Base-by-base conservation (phyloP, 2,113 vertebrate genomes). In the Xenus cinereus region DNA sequence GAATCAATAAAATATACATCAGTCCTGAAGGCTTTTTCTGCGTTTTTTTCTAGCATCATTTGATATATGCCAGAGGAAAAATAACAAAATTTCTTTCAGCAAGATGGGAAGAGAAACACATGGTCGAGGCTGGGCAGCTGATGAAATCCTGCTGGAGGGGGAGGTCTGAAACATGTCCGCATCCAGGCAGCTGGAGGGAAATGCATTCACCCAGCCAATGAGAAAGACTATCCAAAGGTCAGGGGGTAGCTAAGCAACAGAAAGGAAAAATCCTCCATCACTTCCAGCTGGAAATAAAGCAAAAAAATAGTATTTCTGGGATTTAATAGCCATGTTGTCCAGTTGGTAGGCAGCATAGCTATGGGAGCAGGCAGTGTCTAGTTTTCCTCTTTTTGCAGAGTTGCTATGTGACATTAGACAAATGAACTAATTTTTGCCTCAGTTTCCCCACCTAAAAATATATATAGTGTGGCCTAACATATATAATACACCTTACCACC, bases 191-290 rank as follows among this genome's bases (percentile, higher is more conserved):
- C 89, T 84, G 69, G 50, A 89, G 81, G 74, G 80, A 97, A 94
- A 92, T 20, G 32, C 63, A 48, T 82, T 84, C 63, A 62, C 69
- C 14, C 87, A 94, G 89, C 92, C 95, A 92, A 91, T 93, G 74
- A 82, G 86, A 94, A 89, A 59, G 77, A 95, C 84, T 79, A 87
- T 91, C 94, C 91, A 95, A 95, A 91, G 92, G 94, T 95, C 92
- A 87, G 39, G 77, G 82, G 54, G 87, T 95, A 96, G 89, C 96
- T 85, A 95, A 97, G 97, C 94, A 97, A 97, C 91, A 82, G 74
- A 84, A 87, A 79, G 57, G 71, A 87, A 89, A 90, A 97, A 92
- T 33, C 7, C 53, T 92, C 76, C 89, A 89, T 56, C 79, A 82
- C 46, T 91, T 97, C 74, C 92, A 97, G 53, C 81, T 87, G 86